Conservation (phyloP, 1,140 invertebrate species). For the Orchestia grillus region DNA sequence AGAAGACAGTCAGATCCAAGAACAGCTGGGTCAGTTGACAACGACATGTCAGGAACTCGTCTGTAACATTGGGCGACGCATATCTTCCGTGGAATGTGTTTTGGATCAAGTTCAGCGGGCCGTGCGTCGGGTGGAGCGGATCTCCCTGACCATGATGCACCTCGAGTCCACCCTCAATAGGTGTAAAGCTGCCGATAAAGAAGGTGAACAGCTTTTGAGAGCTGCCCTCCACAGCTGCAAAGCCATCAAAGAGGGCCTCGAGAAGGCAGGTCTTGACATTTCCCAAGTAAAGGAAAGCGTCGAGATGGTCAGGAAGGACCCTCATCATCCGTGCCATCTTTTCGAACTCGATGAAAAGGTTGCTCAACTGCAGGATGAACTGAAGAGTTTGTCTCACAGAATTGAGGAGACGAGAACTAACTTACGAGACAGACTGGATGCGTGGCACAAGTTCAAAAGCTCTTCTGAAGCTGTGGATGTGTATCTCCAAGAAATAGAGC, state of each 20-base stretch:
- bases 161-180: slow-evolving; percentile 64
- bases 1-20: slow-evolving; percentile 61
- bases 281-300: slow-evolving; percentile 64
- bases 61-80: slow-evolving; percentile 65
- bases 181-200: slow-evolving; percentile 66
- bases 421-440: slow-evolving; percentile 63
- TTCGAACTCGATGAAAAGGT: slow-evolving; percentile 62
- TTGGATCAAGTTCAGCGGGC: slow-evolving; percentile 67
- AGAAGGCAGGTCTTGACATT: slow-evolving; percentile 65
- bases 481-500: slow-evolving; percentile 66
- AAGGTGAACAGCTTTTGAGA: slow-evolving; percentile 66
- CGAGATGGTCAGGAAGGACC: slow-evolving; percentile 64
- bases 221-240: slow-evolving; percentile 67
- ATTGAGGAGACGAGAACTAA: slow-evolving; percentile 65
- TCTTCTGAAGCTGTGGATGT: slow-evolving; percentile 66
- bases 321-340: slow-evolving; percentile 67
- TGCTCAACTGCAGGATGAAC: slow-evolving; percentile 57
- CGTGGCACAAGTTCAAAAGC: slow-evolving; percentile 67
- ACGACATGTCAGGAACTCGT: slow-evolving; percentile 67
- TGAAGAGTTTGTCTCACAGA: slow-evolving; percentile 60
- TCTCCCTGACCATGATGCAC: slow-evolving; percentile 66
- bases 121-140: slow-evolving; percentile 65
- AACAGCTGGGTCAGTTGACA: slow-evolving; percentile 62
- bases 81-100: slow-evolving; percentile 65
- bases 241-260: slow-evolving; percentile 64